Conservation (phyloP, 64 coral and sea anemone genomes). For the Catalaphyllia jardinei region DNA sequence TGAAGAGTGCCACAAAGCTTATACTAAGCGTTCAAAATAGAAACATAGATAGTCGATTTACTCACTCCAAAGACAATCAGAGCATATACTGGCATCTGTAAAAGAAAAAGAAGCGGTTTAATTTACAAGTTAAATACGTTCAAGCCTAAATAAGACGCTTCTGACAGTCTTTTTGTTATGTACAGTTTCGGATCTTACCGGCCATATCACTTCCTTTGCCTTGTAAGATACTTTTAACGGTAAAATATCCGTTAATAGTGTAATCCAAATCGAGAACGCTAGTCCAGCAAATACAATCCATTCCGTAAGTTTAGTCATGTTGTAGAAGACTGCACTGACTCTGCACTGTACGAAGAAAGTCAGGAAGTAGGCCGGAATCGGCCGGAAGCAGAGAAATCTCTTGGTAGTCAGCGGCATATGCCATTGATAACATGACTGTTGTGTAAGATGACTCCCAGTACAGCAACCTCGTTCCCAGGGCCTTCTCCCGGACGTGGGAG, state of each 20-base stretch:
- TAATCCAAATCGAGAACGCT: constrained; percentile 75
- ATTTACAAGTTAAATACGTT: background rate
- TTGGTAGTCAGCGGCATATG: background rate
- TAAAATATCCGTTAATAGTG: constrained; percentile 76
- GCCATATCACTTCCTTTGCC: constrained; percentile 84
- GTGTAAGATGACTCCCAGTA: background rate
- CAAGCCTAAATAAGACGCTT: too few species aligned
- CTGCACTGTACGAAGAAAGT: background rate
- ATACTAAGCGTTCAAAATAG: background rate
- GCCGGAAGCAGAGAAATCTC: too few species aligned
- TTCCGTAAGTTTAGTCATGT: constrained; percentile 85
- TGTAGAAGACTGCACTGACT: background rate
- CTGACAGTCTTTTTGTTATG: too few species aligned
- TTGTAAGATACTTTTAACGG: constrained; percentile 77
- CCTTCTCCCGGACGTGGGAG: too few species aligned
- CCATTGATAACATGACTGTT: background rate
- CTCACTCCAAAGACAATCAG: constrained; percentile 99
- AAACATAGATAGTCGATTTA: background rate
- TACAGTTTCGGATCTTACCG: constrained; percentile 44
- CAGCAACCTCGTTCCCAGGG: background rate
- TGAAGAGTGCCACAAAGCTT: background rate
- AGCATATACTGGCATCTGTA: constrained; percentile 94
- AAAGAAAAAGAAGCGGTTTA: constrained; percentile 6
- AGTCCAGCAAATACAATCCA: constrained; percentile 80
- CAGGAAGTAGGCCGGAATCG: accelerated